These are phyloP conservation scores for Catocala nupta DNA, from an alignment of 2,888 invertebrate genomes.

Conservation along the genomic window DNA sequence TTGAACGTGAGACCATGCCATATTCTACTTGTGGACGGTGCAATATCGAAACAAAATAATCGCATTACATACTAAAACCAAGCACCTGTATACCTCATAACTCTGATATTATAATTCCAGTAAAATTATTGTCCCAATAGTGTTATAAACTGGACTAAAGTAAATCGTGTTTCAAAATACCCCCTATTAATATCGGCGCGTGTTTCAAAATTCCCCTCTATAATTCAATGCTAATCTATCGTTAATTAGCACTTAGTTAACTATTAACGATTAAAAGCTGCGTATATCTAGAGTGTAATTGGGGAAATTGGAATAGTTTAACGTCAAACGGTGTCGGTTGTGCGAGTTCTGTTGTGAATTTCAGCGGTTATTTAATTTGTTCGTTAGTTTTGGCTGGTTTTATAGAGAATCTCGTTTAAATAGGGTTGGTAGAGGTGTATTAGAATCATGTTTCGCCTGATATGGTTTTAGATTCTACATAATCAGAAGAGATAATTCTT, in stretches of 20 bases:
- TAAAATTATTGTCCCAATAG: conserved; percentile 32
- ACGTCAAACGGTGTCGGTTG: conserved; percentile 11
- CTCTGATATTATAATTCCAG: conserved; percentile 8
- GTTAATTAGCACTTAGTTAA: conserved; percentile 10
- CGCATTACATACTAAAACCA: neutral
- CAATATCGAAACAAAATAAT: no score
- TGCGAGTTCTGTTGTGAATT: neutral
- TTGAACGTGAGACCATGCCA: no score
- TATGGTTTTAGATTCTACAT: no score
- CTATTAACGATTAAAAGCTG: conserved; percentile 1
- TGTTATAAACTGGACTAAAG: conserved; percentile 33
- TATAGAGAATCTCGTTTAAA: no score
- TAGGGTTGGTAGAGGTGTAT: no score
- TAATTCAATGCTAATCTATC: conserved; percentile 5
- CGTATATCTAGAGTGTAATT: conserved; percentile 2
- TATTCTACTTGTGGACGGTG: no score
- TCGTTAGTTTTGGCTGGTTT: no score
- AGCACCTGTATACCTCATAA: conserved; percentile 3
- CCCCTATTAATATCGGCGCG: neutral
- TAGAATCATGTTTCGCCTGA: no score
- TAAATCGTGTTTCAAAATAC: conserved; percentile 16
- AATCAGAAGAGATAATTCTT: no score
- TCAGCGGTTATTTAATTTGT: neutral
- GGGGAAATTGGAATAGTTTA: conserved; percentile 7
- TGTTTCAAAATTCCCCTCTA: neutral